Evolutionary conservation across 2,888 invertebrate genomes (phyloP), one percentile per base, ranked within the genome.

Genomic region (Microctonus brassicae): DNA sequence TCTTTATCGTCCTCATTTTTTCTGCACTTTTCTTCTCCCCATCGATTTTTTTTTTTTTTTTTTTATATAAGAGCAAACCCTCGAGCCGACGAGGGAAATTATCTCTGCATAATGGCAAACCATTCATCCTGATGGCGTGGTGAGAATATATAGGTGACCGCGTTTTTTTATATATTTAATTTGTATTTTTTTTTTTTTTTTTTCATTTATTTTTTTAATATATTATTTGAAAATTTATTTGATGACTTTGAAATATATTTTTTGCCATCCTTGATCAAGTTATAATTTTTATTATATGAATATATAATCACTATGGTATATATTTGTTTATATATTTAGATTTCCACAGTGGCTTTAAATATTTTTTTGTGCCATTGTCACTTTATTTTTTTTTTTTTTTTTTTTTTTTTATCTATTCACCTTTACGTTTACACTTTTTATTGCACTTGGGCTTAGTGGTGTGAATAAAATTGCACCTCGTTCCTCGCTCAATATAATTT

Each of bases 401-500:
- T 55, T n/a, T 36, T n/a, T 55, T 52, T 36, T 29, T 53, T 64
- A 60, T 60, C 63, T 61, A 33, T 29, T 55, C 24, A 33, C 71
- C 34, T 13, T 53, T 58, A 13, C 29, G 22, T 58, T 29, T 69
- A 39, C 34, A 29, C 11, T 6, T 26, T 63, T 63, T 63, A 39
- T 26, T 63, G 29, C n/a, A 22, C n/a, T 47, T 26, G 17, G 29
- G 26, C 17, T 63, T 47, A 63, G 52, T 17, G 63, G 34, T 26
- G 63, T 29, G 63, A 29, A 63, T 63, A 29, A 63, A 63, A 63
- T 52, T 24, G 13, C 20, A 47, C 42, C 26, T 63, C 47, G 24
- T 29, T 52, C 52, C 29, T 47, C 24, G 63, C 47, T 63, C 52
- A 29, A 42, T 63, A 52, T 63, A 63, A 63, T 47, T 63, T 17